phyloP scores from a whole-genome alignment of 2,797 vertebrate species.

The Karalla daura region DNA sequence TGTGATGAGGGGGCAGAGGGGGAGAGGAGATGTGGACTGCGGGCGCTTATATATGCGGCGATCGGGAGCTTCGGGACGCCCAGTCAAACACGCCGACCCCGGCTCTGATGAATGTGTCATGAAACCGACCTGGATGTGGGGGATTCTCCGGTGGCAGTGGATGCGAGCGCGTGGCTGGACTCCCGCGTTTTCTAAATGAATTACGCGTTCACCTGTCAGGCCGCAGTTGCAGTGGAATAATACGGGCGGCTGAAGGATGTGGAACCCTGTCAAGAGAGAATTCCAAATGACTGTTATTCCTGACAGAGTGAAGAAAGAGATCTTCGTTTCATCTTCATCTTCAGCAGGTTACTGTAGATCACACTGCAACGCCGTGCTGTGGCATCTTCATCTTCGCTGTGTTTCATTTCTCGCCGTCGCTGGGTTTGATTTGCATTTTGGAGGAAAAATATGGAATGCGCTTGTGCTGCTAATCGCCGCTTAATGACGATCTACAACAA shows the following conservation, averaged over 20 bases:
- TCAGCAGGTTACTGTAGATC: background rate
- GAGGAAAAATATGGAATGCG: background rate
- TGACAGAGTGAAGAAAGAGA: background rate
- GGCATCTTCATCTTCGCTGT: background rate
- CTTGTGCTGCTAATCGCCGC: background rate
- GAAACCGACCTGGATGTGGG: slow-evolving; percentile 48
- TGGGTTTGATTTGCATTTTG: background rate
- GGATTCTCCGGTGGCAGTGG: slow-evolving; percentile 48
- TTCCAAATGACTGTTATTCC: background rate
- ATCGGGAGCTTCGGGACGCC: slow-evolving; percentile 49
- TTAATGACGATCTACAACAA: background rate
- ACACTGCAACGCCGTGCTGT: background rate
- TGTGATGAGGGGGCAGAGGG: slow-evolving; percentile 42
- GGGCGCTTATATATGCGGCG: slow-evolving; percentile 5
- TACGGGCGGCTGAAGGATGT: background rate
- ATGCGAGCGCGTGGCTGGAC: background rate
- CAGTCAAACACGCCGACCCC: slow-evolving; percentile 44
- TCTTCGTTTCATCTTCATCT: background rate
- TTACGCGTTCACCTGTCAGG: background rate
- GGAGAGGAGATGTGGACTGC: slow-evolving; percentile 24
- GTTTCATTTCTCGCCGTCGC: background rate
- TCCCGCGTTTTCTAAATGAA: background rate
- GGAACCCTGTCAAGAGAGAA: background rate
- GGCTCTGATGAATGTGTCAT: slow-evolving; percentile 53
- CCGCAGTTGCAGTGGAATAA: slow-evolving; percentile 1